These are phyloP conservation scores for Ericerus pela DNA, from an alignment of 1,140 invertebrate genomes.

Conservation along the genomic window DNA sequence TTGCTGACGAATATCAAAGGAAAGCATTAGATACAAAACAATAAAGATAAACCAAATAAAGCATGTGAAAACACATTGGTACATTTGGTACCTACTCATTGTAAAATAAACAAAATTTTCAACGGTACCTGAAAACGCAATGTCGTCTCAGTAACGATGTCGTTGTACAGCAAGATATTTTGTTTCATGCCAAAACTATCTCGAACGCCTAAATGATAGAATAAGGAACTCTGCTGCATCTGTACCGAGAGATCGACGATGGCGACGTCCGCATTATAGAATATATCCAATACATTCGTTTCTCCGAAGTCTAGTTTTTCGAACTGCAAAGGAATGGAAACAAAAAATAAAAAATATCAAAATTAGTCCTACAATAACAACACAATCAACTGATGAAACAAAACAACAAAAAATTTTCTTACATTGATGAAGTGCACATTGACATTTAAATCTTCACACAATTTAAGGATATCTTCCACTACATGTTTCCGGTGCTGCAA, in stretches of 20 bases:
- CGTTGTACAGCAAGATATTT: slow-evolving; percentile 88
- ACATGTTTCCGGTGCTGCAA: slow-evolving; percentile 58
- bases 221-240: slow-evolving; percentile 67
- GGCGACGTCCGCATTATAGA: slow-evolving; percentile 95
- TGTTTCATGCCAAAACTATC: slow-evolving; percentile 98
- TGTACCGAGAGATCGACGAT: slow-evolving; percentile 87
- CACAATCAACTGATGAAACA: slow-evolving; percentile 5
- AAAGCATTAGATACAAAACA: no score
- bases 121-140: slow-evolving; percentile 69
- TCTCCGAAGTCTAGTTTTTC: slow-evolving; percentile 76
- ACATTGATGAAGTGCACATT: slow-evolving; percentile 72
- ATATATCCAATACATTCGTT: slow-evolving; percentile 65
- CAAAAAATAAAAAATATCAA: slow-evolving; percentile 15
- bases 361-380: slow-evolving; percentile 15
- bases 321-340: slow-evolving; percentile 47
- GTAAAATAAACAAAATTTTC: no score
- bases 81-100: no score
- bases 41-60: no score
- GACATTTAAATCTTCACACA: slow-evolving; percentile 59
- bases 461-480: slow-evolving; percentile 67
- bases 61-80: no score
- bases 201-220: slow-evolving; percentile 92
- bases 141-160: slow-evolving; percentile 71
- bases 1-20: no score
- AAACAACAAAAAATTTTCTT: slow-evolving; percentile 18